Conservation (phyloP, 2,888 invertebrate genomes). For the Entomobrya multifasciata region DNA sequence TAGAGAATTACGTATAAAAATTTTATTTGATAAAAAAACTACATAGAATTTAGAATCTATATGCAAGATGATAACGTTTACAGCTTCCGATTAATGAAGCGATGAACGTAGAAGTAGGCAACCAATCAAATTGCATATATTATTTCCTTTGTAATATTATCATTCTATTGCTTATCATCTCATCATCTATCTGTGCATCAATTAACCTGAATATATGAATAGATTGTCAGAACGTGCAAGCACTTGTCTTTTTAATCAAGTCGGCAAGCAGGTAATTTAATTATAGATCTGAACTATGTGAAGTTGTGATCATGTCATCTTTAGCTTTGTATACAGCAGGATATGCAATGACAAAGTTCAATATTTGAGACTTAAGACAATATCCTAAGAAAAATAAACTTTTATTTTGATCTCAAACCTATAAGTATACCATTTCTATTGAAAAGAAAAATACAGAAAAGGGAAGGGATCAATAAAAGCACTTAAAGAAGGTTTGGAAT, state of each 20-base stretch:
- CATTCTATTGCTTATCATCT: too few species aligned
- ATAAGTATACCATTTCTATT: too few species aligned
- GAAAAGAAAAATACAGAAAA: neutral
- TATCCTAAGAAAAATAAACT: neutral
- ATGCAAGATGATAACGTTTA: too few species aligned
- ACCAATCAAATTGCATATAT: too few species aligned
- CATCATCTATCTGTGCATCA: neutral
- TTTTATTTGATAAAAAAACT: neutral
- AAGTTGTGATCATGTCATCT: neutral
- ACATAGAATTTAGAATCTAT: neutral
- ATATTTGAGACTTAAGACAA: neutral
- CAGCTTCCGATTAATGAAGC: too few species aligned
- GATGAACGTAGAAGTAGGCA: too few species aligned
- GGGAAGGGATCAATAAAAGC: slow-evolving; percentile 22
- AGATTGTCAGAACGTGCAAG: too few species aligned
- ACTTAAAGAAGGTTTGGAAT: slow-evolving; percentile 38
- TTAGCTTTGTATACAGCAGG: neutral
- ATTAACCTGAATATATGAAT: neutral
- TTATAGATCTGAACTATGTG: neutral
- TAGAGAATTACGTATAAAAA: neutral
- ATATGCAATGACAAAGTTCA: neutral
- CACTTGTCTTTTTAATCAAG: too few species aligned
- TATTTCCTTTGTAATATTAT: too few species aligned
- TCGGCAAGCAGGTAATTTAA: slow-evolving; percentile 47
- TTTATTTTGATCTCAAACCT: neutral